These are phyloP conservation scores for Octodonta nipae DNA, from an alignment of 2,888 invertebrate species.

Conservation along the genomic window DNA sequence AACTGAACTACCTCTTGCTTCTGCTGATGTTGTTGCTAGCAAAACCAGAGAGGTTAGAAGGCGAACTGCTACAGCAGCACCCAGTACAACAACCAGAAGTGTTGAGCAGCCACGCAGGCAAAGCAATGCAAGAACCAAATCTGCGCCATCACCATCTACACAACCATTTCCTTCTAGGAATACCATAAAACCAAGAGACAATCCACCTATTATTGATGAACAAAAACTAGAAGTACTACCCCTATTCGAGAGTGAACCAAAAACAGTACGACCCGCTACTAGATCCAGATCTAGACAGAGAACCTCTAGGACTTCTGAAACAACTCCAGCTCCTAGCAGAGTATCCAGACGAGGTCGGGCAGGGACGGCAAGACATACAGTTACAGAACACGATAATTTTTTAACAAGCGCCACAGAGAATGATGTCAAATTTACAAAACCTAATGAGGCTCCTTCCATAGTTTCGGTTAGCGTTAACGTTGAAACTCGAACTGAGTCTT, in stretches of 20 bases:
- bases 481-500: conserved; percentile 20
- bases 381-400: conserved; percentile 14
- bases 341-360: conserved; percentile 1
- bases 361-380: neutral
- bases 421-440: conserved; percentile 20
- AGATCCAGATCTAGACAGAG: conserved; percentile 8
- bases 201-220: conserved; percentile 26
- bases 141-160: neutral
- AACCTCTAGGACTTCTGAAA: conserved; percentile 1
- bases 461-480: conserved; percentile 13
- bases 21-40: too few relatives aligned
- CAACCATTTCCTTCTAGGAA: conserved; percentile 7
- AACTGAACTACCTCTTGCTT: too few relatives aligned
- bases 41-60: too few relatives aligned
- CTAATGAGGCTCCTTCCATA: conserved; percentile 11
- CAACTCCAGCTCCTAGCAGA: neutral
- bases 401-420: conserved; percentile 23
- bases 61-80: too few relatives aligned
- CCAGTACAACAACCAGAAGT: conserved; percentile 6
- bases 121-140: conserved; percentile 3
- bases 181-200: conserved; percentile 12
- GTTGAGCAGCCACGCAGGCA: conserved; percentile 1
- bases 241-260: conserved; percentile 30
- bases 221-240: conserved; percentile 32
- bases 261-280: conserved; percentile 19